Conservation (phyloP, 2,888 invertebrate genomes). For the Tricholauxania praeusta region DNA sequence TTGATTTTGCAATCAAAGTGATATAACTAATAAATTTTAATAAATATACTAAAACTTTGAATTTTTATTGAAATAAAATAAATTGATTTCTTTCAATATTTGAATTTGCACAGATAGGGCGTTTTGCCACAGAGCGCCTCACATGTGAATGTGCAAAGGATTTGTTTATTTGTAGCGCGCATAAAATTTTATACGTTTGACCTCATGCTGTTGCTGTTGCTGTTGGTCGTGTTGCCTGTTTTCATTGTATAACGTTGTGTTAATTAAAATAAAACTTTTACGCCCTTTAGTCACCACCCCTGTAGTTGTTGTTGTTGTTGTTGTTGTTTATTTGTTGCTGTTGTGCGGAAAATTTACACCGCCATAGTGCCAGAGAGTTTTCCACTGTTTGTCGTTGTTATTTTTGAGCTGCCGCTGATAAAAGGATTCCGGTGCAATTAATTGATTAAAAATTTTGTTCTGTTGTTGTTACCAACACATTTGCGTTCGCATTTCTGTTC, state of each 20-base stretch:
- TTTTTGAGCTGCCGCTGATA: constrained; percentile 24
- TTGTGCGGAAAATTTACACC: background rate
- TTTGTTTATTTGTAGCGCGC: no score
- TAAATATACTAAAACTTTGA: no score
- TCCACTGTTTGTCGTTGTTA: background rate
- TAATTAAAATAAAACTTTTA: constrained; percentile 25
- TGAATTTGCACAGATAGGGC: no score
- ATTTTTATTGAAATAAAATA: no score
- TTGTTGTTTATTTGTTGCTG: background rate
- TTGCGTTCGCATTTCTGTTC: background rate
- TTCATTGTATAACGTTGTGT: constrained; percentile 20
- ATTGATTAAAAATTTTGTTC: constrained; percentile 28
- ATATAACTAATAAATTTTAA: no score
- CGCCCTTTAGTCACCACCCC: background rate
- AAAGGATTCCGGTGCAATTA: constrained; percentile 31
- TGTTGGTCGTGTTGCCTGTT: constrained; percentile 5
- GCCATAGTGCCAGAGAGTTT: background rate
- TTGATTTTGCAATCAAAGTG: no score
- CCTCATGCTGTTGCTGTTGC: constrained; percentile 10
- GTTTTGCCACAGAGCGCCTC: no score
- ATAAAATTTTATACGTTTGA: background rate
- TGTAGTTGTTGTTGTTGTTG: constrained; percentile 2
- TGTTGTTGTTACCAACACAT: background rate
- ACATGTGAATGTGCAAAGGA: no score
- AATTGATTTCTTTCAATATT: no score